These are phyloP conservation scores for Poeciliopsis turrubarensis DNA, from an alignment of 2,113 vertebrate species.

Conservation along the genomic window DNA sequence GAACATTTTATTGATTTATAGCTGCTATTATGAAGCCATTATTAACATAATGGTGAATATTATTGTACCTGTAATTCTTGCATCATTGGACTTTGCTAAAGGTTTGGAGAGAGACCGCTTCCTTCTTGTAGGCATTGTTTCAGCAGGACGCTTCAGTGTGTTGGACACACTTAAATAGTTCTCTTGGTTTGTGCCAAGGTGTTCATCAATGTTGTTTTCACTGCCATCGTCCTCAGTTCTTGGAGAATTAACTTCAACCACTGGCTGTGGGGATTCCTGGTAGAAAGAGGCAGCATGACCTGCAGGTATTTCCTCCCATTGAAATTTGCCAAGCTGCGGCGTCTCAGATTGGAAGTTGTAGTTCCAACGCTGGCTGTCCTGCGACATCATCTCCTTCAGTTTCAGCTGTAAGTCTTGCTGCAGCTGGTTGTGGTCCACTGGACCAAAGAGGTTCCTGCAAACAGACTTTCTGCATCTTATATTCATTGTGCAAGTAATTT, in stretches of 20 bases:
- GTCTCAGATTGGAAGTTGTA: constrained; percentile 86
- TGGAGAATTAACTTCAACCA: background rate
- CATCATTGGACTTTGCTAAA: constrained; percentile 17
- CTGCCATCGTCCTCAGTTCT: background rate
- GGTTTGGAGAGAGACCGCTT: constrained; percentile 47
- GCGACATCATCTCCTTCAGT: constrained; percentile 82
- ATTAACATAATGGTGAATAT: no score
- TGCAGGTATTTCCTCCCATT: constrained; percentile 82
- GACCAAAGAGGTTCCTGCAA: constrained; percentile 87
- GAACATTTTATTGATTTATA: background rate
- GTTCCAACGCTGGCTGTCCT: constrained; percentile 88
- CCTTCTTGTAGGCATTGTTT: constrained; percentile 46
- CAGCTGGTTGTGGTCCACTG: constrained; percentile 87
- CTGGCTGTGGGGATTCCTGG: constrained; percentile 62
- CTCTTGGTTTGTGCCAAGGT: constrained; percentile 71
- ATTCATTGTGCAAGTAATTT: constrained; percentile 42
- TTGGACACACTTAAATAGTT: constrained; percentile 75
- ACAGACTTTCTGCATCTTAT: constrained; percentile 54
- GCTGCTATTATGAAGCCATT: rapidly evolving
- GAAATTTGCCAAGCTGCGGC: constrained; percentile 82
- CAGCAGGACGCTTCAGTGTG: constrained; percentile 41
- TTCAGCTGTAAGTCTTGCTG: constrained; percentile 79
- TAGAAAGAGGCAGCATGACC: constrained; percentile 77
- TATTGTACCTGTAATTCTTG: constrained; percentile 81
- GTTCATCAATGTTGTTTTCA: background rate